A percentile compares a stretch with the other conserved stretches of the same genome.
These are phyloP conservation scores for Charanyca ferruginea DNA, from an alignment of 2,888 invertebrate species.

Conservation along the genomic window DNA sequence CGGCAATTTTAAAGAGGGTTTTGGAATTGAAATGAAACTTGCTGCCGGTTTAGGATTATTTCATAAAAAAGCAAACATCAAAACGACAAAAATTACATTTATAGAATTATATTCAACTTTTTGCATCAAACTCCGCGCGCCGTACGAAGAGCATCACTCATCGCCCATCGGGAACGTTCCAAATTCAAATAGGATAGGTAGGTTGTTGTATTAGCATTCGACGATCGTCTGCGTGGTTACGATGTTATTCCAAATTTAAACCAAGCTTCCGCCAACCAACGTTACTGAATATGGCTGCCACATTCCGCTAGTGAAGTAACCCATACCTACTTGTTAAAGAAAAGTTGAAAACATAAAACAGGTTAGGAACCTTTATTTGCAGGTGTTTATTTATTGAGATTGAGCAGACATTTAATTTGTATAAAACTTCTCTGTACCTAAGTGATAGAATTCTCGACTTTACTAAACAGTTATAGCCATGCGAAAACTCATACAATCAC, in stretches of 20 bases:
- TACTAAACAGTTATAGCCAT: neutral
- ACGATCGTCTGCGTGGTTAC: slow-evolving; percentile 71
- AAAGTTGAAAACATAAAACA: slow-evolving; percentile 9
- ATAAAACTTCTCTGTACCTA: neutral
- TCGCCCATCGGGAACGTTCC: slow-evolving; percentile 64
- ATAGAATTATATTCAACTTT: neutral
- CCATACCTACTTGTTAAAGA: slow-evolving; percentile 37
- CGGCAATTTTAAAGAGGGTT: neutral
- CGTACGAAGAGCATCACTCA: slow-evolving; percentile 60
- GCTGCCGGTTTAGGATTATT: neutral
- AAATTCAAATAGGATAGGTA: slow-evolving; percentile 65
- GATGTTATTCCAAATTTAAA: slow-evolving; percentile 81
- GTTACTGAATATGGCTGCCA: slow-evolving; percentile 72
- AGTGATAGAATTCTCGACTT: no score
- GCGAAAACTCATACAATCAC: neutral
- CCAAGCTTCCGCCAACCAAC: slow-evolving; percentile 74
- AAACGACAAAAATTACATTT: neutral
- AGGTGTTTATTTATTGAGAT: neutral
- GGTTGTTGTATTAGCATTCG: slow-evolving; percentile 76
- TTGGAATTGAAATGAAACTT: slow-evolving; percentile 1
- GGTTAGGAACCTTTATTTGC: slow-evolving; percentile 1
- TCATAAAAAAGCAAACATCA: neutral
- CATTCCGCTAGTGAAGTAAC: slow-evolving; percentile 64
- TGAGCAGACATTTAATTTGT: neutral
- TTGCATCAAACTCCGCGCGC: slow-evolving; percentile 26